Conservation (phyloP, 2,797 vertebrate genomes). For the Ispidina lecontei region DNA sequence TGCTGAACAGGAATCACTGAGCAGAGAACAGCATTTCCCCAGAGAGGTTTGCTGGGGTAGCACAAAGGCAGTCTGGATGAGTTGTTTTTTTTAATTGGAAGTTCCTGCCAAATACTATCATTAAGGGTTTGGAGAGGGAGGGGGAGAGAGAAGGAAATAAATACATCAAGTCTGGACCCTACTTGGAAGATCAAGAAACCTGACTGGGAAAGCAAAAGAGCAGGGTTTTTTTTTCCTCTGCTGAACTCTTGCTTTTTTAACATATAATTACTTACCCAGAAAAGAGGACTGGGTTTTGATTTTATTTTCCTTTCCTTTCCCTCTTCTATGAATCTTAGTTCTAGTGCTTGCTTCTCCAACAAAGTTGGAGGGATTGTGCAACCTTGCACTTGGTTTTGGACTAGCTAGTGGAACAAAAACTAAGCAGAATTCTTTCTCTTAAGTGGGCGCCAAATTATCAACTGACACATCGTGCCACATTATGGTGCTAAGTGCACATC, state of each 20-base stretch:
- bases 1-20: slow-evolving; percentile 62
- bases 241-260: slow-evolving; percentile 6
- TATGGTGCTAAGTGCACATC: slow-evolving; percentile 15
- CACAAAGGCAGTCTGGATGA: slow-evolving; percentile 57
- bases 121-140: neutral
- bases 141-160: neutral
- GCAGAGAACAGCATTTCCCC: slow-evolving; percentile 68
- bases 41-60: slow-evolving; percentile 53
- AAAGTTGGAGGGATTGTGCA: slow-evolving; percentile 59
- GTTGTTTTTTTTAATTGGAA: slow-evolving; percentile 51
- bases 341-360: slow-evolving; percentile 5
- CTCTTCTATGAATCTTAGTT: neutral
- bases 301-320: neutral
- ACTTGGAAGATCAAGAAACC: slow-evolving; percentile 38
- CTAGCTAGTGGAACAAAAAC: slow-evolving; percentile 50
- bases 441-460: slow-evolving; percentile 39
- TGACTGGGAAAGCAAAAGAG: neutral
- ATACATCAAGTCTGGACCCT: slow-evolving; percentile 19
- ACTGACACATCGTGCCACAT: slow-evolving; percentile 37
- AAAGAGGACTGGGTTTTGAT: neutral
- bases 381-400: slow-evolving; percentile 49
- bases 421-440: slow-evolving; percentile 68
- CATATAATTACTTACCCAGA: slow-evolving; percentile 14
- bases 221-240: neutral
- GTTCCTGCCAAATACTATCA: slow-evolving; percentile 68